Conservation (phyloP, 2,113 vertebrate species). For the Hypocryptadius cinnamomeus region DNA sequence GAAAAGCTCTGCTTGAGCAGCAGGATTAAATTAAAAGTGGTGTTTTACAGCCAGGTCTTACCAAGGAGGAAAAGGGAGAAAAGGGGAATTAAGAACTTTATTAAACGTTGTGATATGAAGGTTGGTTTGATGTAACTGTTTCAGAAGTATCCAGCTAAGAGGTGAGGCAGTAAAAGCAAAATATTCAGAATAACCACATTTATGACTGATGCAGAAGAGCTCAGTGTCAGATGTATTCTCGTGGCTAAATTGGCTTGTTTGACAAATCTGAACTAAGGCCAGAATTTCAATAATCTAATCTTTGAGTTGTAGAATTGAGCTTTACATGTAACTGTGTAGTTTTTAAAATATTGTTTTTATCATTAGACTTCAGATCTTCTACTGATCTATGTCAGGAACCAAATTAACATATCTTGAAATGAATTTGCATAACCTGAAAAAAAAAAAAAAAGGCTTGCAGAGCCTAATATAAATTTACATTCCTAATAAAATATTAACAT, state of each 20-base stretch:
- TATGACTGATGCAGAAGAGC: neutral
- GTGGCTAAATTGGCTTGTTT: neutral
- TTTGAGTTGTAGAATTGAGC: neutral
- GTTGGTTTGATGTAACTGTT: neutral
- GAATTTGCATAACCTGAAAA: slow-evolving; percentile 21
- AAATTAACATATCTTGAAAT: slow-evolving; percentile 21
- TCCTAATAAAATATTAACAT: slow-evolving; percentile 50
- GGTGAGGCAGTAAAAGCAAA: neutral
- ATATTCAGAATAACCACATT: neutral
- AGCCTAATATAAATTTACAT: slow-evolving; percentile 39
- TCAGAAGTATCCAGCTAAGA: neutral
- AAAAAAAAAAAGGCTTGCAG: neutral
- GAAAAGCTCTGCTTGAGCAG: neutral
- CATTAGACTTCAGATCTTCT: neutral
- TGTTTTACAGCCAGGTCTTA: neutral
- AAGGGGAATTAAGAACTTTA: neutral
- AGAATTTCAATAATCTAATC: neutral
- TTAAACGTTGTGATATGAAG: neutral
- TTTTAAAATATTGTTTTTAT: neutral
- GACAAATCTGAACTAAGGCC: neutral
- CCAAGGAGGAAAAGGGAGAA: neutral
- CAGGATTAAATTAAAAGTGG: neutral
- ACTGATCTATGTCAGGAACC: neutral
- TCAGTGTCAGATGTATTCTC: neutral
- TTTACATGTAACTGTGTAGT: neutral